Evolutionary conservation across 2,797 vertebrate species (phyloP), one percentile per base, ranked within the genome.

Genomic region (Petrocephalus schoutedeni): DNA sequence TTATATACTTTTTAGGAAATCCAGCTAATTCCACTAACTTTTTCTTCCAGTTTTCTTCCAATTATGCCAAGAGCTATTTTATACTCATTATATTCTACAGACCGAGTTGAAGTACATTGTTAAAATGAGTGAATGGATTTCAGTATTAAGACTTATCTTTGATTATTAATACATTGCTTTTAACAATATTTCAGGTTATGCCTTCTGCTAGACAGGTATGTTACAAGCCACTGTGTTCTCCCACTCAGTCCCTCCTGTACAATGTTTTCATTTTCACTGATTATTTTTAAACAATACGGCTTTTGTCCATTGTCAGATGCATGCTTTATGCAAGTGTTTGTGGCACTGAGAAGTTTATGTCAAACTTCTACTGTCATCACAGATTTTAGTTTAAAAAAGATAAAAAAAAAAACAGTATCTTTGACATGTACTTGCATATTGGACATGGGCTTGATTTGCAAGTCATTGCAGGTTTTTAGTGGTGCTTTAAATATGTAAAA

Each of bases 171-270:
- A 19, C 36, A 67, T n/a, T 88, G 86, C 88, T 87, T 90, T 88
- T 90, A 88, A 80, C 86, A 57, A 74, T 90, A 89, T 92, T 91
- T 71, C 91, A 91, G 91, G 88, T 90, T 88, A 87, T 87, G 28
- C 87, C 86, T 56, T 87, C 89, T 85, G 61, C 21, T 87, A 89
- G 87, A 90, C 89, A 90, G 89, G 90, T 90, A 92, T 88, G 89
- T 90, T 87, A 77, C 54, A 23, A 32, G 45, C 84, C 83, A 83
- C 54, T 45, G 41, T 86, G 64, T 87, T 83, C 64, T 16, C 49
- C 21, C 53, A 54, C 32, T 67, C 87, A 56, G 10, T 74, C 87
- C 59, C 61, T 28, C 59, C 32, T 58, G 36, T 82, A 23, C 23
- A 3, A 51, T 53, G 74, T 59, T 45, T 71, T 19, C 87, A 88